A percentile compares a stretch with the other conserved stretches of the same genome.
Evolutionary conservation across 2,888 invertebrate genomes (phyloP).

Genomic region (Lasioglossum calceatum): DNA sequence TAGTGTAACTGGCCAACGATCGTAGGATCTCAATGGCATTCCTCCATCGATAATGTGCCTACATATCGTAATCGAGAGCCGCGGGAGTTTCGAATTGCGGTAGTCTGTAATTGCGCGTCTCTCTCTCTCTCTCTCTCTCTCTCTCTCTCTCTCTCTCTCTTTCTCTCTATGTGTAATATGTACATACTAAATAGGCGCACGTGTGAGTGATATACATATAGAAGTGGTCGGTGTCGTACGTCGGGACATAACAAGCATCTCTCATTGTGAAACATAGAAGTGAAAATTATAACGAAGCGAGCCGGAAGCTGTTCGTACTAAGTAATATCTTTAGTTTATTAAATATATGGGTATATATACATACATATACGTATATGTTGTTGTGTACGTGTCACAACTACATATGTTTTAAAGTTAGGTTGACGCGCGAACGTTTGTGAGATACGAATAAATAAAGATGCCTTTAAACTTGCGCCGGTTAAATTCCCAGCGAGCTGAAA

Average conservation of each 20-base stretch:
- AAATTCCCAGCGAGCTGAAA: background rate
- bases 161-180: slow-evolving; percentile 17
- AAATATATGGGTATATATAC: too few relatives aligned
- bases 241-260: background rate
- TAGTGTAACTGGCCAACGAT: slow-evolving; percentile 5
- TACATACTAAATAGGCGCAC: slow-evolving; percentile 40
- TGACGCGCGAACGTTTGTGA: background rate
- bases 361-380: too few relatives aligned
- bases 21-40: background rate
- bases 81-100: slow-evolving; percentile 4
- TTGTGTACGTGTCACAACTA: background rate
- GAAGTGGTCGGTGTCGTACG: slow-evolving; percentile 1
- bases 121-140: slow-evolving; percentile 13
- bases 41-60: slow-evolving; percentile 26
- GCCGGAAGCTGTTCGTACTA: background rate
- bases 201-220: slow-evolving; percentile 27
- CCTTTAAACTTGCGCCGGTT: background rate
- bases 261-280: background rate
- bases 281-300: background rate
- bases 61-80: background rate
- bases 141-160: too few relatives aligned
- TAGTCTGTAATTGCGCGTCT: background rate
- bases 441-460: background rate
- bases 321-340: background rate
- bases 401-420: background rate